phyloP scores from a whole-genome alignment of 64 coral and sea anemone genomes.

The Dendrophyllia cribrosa region DNA sequence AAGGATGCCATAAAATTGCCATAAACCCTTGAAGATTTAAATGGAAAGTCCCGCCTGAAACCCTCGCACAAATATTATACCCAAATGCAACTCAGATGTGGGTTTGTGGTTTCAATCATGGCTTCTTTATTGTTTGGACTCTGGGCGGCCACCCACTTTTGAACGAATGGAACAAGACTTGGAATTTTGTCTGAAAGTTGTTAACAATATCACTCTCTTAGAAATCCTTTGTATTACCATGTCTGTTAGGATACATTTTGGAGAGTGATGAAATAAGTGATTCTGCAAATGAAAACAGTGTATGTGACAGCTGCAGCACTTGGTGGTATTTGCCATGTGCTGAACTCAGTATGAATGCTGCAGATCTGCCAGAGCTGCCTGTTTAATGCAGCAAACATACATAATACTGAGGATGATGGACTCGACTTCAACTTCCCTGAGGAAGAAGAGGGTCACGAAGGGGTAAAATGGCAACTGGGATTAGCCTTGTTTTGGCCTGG shows the following conservation, averaged over 20 bases:
- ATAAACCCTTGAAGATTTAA: slow-evolving; percentile 42
- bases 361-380: slow-evolving; percentile 40
- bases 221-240: slow-evolving; percentile 27
- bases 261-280: slow-evolving; percentile 60
- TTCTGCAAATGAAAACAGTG: slow-evolving; percentile 38
- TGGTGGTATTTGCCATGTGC: slow-evolving; percentile 88
- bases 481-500: no score
- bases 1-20: no score
- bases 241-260: neutral
- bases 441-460: no score
- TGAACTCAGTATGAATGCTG: slow-evolving; percentile 34
- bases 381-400: neutral
- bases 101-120: neutral
- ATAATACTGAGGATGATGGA: no score
- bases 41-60: slow-evolving; percentile 24
- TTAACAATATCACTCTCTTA: slow-evolving; percentile 54
- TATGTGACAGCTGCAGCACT: no score
- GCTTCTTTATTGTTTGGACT: slow-evolving; percentile 62
- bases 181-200: slow-evolving; percentile 15
- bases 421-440: no score
- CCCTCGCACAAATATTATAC: slow-evolving; percentile 51
- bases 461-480: no score
- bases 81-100: slow-evolving; percentile 67
- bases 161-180: no score
- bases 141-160: no score